These are phyloP conservation scores for Gobio gobio DNA, from an alignment of 2,113 vertebrate species.

Conservation along the genomic window DNA sequence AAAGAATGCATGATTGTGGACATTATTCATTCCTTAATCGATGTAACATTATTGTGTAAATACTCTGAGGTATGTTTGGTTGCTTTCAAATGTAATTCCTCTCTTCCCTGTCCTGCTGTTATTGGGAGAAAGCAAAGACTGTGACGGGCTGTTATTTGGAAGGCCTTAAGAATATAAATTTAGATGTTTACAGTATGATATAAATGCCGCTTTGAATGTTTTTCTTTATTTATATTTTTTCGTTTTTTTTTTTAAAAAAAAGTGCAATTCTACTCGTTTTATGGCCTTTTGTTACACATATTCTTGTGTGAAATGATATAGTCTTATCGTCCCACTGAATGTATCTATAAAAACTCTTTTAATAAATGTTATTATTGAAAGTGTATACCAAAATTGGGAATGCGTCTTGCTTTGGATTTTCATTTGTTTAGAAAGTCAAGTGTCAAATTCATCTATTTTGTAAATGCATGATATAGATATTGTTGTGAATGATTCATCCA, in stretches of 20 bases:
- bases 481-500: background rate
- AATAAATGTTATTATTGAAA: background rate
- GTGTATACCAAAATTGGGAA: background rate
- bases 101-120: background rate
- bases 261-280: conserved; percentile 5
- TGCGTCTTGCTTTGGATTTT: background rate
- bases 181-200: conserved; percentile 16
- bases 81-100: background rate
- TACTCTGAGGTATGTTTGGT: conserved; percentile 1
- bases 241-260: background rate
- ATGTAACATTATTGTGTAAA: conserved; percentile 36
- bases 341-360: background rate
- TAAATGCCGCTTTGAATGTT: conserved; percentile 20
- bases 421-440: background rate
- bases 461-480: background rate
- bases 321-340: background rate
- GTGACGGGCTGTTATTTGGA: background rate
- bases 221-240: conserved; percentile 37
- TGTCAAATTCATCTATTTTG: background rate
- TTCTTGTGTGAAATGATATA: background rate
- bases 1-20: conserved; percentile 11
- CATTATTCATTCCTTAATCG: conserved; percentile 5
- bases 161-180: conserved; percentile 29
- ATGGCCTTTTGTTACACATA: background rate
- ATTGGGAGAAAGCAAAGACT: background rate